Conservation (phyloP, 2,797 vertebrate species). For the Typhlichthys eigenmanni region DNA sequence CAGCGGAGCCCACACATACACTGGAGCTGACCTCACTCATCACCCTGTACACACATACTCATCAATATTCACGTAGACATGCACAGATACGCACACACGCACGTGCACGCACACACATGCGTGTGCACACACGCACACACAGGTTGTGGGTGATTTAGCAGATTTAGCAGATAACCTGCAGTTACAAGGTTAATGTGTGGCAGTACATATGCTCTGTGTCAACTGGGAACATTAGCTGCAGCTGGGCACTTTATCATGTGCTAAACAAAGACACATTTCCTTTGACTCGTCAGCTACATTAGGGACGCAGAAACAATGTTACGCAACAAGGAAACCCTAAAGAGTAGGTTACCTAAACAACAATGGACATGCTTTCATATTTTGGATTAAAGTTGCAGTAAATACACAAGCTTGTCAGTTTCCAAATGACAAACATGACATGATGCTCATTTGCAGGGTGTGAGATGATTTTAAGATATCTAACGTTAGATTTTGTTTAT, state of each 20-base stretch:
- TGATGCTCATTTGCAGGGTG: too few relatives aligned
- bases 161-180: conserved; percentile 50
- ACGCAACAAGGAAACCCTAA: background rate
- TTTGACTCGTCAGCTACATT: conserved; percentile 28
- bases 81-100: conserved; percentile 8
- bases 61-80: background rate
- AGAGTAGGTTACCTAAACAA: too few relatives aligned
- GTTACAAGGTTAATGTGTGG: conserved; percentile 61
- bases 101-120: conserved; percentile 9
- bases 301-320: conserved; percentile 18
- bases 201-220: conserved; percentile 51
- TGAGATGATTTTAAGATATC: too few relatives aligned
- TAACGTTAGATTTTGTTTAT: too few relatives aligned
- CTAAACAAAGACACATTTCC: conserved; percentile 17
- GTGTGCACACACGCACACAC: background rate
- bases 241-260: conserved; percentile 40
- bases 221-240: conserved; percentile 41
- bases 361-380: too few relatives aligned
- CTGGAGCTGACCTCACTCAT: conserved; percentile 62
- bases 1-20: conserved; percentile 51
- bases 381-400: too few relatives aligned
- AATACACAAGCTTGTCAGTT: too few relatives aligned
- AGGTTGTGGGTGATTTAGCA: conserved; percentile 31
- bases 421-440: too few relatives aligned
- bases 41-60: conserved; percentile 32